Conservation (phyloP, 1,140 invertebrate genomes). For the Ditylenchus dipsaci region DNA sequence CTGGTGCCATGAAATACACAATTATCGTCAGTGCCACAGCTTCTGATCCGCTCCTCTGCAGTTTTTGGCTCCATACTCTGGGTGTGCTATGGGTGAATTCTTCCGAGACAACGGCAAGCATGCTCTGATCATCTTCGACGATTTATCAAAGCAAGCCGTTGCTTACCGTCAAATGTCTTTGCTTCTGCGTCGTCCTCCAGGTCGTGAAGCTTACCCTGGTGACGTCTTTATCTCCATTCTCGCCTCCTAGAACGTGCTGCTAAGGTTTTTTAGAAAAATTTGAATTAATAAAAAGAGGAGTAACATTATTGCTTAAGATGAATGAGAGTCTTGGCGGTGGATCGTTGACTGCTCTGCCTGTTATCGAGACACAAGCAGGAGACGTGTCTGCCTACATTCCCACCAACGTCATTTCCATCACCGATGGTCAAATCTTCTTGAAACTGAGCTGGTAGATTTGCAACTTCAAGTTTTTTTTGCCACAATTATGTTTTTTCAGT, state of each 20-base stretch:
- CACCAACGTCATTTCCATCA: slow-evolving; percentile 99
- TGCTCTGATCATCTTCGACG: slow-evolving; percentile 98
- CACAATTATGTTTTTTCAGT: not conserved
- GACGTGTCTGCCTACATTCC: slow-evolving; percentile 99
- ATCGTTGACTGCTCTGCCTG: slow-evolving; percentile 92
- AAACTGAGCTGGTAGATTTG: slow-evolving; percentile 73
- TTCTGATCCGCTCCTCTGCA: slow-evolving; percentile 98
- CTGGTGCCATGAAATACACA: slow-evolving; percentile 76
- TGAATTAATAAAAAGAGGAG: not conserved
- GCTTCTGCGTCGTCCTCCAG: slow-evolving; percentile 94
- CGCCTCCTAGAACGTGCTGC: slow-evolving; percentile 97
- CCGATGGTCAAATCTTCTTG: slow-evolving; percentile 99
- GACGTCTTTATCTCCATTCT: slow-evolving; percentile 99
- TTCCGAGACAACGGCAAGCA: slow-evolving; percentile 99
- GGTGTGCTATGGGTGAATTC: slow-evolving; percentile 99
- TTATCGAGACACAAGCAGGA: slow-evolving; percentile 96
- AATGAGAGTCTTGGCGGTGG: slow-evolving; percentile 84
- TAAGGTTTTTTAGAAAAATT: slow-evolving; percentile 82
- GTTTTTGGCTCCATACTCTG: slow-evolving; percentile 96
- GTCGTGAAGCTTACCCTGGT: slow-evolving; percentile 99
- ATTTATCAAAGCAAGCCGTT: slow-evolving; percentile 99
- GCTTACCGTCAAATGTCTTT: slow-evolving; percentile 99
- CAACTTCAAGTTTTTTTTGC: too few species aligned
- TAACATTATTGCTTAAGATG: slow-evolving; percentile 75
- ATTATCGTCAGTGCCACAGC: slow-evolving; percentile 67